Evolutionary conservation across 2,113 vertebrate species (phyloP), one percentile per base, ranked within the genome.

Genomic region (Anoplopoma fimbria): DNA sequence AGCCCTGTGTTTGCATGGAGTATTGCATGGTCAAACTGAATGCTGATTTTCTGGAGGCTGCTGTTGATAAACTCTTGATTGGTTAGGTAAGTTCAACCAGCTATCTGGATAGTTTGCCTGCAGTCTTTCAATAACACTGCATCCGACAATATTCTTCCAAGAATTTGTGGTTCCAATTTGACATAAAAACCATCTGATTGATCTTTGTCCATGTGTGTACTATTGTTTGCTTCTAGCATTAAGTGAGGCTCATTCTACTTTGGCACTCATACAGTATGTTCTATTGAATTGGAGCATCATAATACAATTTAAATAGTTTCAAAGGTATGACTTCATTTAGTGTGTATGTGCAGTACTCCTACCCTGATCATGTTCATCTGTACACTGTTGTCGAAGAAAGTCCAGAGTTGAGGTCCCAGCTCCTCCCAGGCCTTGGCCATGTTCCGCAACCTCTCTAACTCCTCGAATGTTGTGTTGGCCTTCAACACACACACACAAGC

Each of bases 331-430:
- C 4, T 38, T 33, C 8, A 17, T 76, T n/a, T 64, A n/a, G 9
- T 58, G 23, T 79, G 40, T n/a, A 13, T n/a, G 34, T 36, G 34
- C 34, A 38, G 34, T n/a, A n/a, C 38, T 38, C 91, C 5, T 96
- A 99, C 98, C 91, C 97, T 95, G 85, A 99, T 96, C 95, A 98
- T 96, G 81, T 96, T 96, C 96, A 99, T 99, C 93, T 98, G 98
- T 31, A 97, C 89, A 36, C 97, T 96, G 91, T 70, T 93, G 61
- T 98, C 94, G 84, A 99, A 96, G 92, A 99, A 99, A 81, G 94
- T 60, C 97, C 97, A 97, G 75, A 99, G 87, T 88, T 99, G 98
- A 81, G 98, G 97, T 55, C 96, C 96, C 62, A 99, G 86, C 95
- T 99, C 98, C 91, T 96, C 95, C 98, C 98, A 99, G 77, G 96